Conservation (phyloP, 30 jellyfish, hydroid and myxozoan genomes). For the Sanderia malayensis region DNA sequence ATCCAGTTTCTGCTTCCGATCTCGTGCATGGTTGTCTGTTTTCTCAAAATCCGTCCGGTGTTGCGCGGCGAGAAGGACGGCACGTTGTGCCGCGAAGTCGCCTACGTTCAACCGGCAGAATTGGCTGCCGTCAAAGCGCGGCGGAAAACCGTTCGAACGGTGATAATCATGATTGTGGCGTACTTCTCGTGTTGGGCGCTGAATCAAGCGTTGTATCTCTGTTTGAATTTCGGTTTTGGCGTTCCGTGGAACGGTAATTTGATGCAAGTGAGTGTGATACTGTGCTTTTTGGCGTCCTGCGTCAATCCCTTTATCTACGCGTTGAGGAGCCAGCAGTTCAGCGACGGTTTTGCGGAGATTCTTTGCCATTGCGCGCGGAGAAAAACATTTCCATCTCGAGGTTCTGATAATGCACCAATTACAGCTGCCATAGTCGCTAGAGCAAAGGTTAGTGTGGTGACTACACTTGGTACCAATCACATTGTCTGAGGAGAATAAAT, state of each 20-base stretch:
- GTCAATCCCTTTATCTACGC: conserved; percentile 73
- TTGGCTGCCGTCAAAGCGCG: conserved; percentile 34
- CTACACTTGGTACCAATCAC: no score
- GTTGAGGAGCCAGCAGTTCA: conserved; percentile 57
- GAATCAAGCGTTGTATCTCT: conserved; percentile 55
- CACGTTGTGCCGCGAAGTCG: conserved; percentile 27
- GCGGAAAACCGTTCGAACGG: conserved; percentile 53
- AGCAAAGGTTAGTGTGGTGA: no score
- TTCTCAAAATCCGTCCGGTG: conserved; percentile 42
- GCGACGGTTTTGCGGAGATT: conserved; percentile 48
- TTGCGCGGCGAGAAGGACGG: conserved; percentile 16
- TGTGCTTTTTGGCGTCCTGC: conserved; percentile 77
- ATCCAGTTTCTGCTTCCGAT: conserved; percentile 67
- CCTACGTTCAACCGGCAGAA: conserved; percentile 46
- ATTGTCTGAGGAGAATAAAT: no score
- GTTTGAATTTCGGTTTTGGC: conserved; percentile 52
- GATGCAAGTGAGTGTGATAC: conserved; percentile 58
- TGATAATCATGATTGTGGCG: conserved; percentile 39
- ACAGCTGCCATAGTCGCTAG: no score
- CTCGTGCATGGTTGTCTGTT: conserved; percentile 59
- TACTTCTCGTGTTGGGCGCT: conserved; percentile 74
- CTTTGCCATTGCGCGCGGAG: conserved; percentile 23
- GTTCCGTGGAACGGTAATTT: conserved; percentile 47
- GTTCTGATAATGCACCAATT: no score
- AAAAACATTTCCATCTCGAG: no score